Conservation (phyloP, 2,888 invertebrate genomes). For the Sicus ferrugineus region DNA sequence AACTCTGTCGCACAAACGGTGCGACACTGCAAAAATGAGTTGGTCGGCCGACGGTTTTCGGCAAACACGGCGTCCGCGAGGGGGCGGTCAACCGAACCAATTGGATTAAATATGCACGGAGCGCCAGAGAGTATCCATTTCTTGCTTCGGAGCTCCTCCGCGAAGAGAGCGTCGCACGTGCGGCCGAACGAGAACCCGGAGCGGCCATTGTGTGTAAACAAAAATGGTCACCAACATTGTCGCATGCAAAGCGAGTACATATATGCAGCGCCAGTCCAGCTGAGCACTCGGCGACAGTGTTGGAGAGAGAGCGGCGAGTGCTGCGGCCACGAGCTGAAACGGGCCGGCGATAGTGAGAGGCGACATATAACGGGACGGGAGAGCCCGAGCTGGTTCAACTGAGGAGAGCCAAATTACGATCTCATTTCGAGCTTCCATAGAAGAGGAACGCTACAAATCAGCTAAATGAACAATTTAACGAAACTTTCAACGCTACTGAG, state of each 20-base stretch:
- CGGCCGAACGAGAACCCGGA: not conserved
- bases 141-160: not conserved
- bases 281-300: constrained; percentile 53
- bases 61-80: not conserved
- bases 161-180: not conserved
- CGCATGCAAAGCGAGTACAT: constrained; percentile 55
- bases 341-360: not conserved
- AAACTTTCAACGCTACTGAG: no score
- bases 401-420: no score
- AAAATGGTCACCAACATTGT: constrained; percentile 54
- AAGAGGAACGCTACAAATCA: no score
- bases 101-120: constrained; percentile 29
- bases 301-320: constrained; percentile 40
- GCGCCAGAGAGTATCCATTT: no score
- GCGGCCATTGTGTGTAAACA: constrained; percentile 3
- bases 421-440: no score
- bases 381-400: constrained; percentile 5
- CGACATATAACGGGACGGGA: not conserved
- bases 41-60: not conserved
- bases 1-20: constrained; percentile 53
- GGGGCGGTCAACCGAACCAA: constrained; percentile 42
- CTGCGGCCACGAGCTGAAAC: constrained; percentile 34
- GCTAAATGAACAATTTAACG: no score
- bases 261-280: constrained; percentile 50
- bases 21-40: not conserved